Base-by-base conservation (phyloP, 2,797 vertebrate genomes). In the Diplodus puntazzo region DNA sequence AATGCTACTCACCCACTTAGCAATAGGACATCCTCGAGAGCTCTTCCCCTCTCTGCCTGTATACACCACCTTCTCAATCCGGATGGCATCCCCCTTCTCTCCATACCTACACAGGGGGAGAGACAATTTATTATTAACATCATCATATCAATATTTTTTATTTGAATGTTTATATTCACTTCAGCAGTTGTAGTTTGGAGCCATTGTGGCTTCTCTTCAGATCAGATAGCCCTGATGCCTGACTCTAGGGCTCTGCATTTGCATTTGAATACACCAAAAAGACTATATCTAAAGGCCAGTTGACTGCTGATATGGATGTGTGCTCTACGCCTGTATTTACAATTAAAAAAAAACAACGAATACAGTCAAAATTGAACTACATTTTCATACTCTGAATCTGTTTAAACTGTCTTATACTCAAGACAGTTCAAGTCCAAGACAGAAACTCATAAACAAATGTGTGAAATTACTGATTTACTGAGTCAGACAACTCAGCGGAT, bases 31-130 rank as follows among this genome's bases (percentile, higher is more conserved):
- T 87, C 98, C 98, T 8, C 96, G 96, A 16, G 98, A 98, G 93
- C 98, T 99, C 94, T 99, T 99, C 23, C 98, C 98, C 76, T 99
- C 98, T 90, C 94, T 96, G 59, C 98, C 98, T 0, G 98, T 99
- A 92, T 97, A 99, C 84, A 98, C 90, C 86, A 98, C 98, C 94
- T 97, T 99, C 91, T 99, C 98, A 6, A 99, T 97, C 62, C 98
- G 95, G 90, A 99, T 77, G 79, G 98, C 97, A 2, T 97, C 96
- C 17, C 98, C 98, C 88, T 97, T 99, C 90, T 98, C 95, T 11
- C 98, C 98, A 10, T 95, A 99, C 93, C 98, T 99, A 88, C 58
- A 87, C 25, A 83, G 3, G 21, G 39, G 10, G n/a, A 73, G 11
- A 64, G 58, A 71, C 11, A 75, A 8, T 43, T 68, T 0, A 46